Evolutionary conservation across 2,888 invertebrate species (phyloP).

Genomic region (Troilus luridus): DNA sequence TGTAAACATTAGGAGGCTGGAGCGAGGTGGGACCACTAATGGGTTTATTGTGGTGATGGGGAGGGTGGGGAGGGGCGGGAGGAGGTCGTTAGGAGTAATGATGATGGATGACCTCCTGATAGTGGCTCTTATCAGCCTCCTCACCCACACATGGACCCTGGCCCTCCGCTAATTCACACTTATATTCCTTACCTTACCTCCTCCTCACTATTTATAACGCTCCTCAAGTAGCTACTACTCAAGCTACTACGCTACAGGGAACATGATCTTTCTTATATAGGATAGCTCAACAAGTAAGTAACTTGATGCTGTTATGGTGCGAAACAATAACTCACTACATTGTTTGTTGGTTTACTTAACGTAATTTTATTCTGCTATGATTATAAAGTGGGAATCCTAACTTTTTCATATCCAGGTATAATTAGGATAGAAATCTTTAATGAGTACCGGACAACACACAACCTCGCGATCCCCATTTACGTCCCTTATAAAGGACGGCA

Average conservation of each 20-base stretch:
- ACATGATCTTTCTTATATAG: background rate
- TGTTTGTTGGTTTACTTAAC: too few species aligned
- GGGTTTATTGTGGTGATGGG: conserved; percentile 63
- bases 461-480: too few species aligned
- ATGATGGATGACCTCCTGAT: conserved; percentile 64
- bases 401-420: too few species aligned
- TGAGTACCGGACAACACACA: too few species aligned
- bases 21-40: conserved; percentile 60
- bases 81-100: conserved; percentile 64
- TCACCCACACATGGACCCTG: conserved; percentile 46
- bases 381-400: too few species aligned
- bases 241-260: background rate
- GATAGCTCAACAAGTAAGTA: too few species aligned
- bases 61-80: conserved; percentile 10
- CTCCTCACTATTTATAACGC: background rate
- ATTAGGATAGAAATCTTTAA: too few species aligned
- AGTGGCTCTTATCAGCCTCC: conserved; percentile 58
- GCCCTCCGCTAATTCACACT: conserved; percentile 50
- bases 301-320: background rate
- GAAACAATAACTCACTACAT: background rate
- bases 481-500: too few species aligned
- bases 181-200: background rate
- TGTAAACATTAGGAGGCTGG: conserved; percentile 59
- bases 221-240: background rate
- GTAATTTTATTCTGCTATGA: too few species aligned